These are phyloP conservation scores for Siderastrea radians DNA, from an alignment of 92 coral and sea anemone species.

Conservation along the genomic window DNA sequence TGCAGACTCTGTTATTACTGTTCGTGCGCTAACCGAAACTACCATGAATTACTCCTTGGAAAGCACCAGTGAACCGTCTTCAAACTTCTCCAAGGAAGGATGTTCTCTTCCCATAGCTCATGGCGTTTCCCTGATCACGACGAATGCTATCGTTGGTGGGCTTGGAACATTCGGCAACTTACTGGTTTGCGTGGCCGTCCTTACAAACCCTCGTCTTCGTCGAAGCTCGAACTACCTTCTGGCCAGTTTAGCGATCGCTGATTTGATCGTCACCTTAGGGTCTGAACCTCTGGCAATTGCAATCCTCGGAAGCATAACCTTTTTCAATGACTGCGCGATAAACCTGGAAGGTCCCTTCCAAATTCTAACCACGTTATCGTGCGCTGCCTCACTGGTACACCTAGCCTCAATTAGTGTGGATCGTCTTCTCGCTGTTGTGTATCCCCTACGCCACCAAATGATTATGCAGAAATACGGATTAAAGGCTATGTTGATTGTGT, in stretches of 20 bases:
- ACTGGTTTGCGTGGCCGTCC: no score
- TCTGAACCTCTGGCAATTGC: no score
- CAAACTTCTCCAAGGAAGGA: no score
- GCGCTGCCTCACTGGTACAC: conserved; percentile 40
- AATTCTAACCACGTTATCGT: conserved; percentile 32
- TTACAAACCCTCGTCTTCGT: no score
- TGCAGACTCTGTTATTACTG: no score
- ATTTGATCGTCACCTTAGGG: background rate
- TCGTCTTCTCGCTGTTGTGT: conserved; percentile 37
- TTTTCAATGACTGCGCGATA: background rate
- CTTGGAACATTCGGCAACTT: conserved; percentile 43
- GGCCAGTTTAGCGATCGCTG: conserved; percentile 37
- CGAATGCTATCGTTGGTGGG: conserved; percentile 23
- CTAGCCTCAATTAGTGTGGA: conserved; percentile 64
- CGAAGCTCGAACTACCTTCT: conserved; percentile 44
- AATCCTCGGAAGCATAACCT: no score
- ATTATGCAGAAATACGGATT: conserved; percentile 47
- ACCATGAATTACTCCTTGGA: no score
- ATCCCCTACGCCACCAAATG: conserved; percentile 27
- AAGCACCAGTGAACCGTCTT: no score
- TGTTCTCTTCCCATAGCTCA: conserved; percentile 11
- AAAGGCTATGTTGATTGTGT: conserved; percentile 1
- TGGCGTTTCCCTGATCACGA: conserved; percentile 11
- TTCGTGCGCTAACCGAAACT: no score
- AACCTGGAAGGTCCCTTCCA: conserved; percentile 33